Evolutionary conservation across 2,797 vertebrate genomes (phyloP).

Genomic region (Vespertilio murinus): DNA sequence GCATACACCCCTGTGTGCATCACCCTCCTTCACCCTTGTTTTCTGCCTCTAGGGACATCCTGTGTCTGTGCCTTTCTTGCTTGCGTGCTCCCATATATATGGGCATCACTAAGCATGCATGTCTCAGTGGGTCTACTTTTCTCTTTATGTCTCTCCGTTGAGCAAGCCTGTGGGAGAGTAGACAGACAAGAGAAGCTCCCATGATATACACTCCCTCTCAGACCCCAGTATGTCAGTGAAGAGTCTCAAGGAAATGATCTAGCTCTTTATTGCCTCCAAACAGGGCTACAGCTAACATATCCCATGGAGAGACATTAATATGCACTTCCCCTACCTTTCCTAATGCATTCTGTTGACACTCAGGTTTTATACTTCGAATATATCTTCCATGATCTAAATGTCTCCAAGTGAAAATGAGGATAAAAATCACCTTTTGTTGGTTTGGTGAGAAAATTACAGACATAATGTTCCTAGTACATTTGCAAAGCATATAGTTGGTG

Average conservation of each 20-base stretch:
- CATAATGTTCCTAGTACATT: neutral
- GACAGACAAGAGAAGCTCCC: neutral
- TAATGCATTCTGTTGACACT: neutral
- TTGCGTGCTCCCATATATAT: neutral
- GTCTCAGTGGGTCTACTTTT: neutral
- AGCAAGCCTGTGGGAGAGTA: neutral
- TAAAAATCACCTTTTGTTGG: neutral
- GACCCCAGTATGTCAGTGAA: neutral
- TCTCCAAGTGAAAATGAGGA: neutral
- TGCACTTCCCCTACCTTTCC: neutral
- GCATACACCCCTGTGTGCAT: neutral
- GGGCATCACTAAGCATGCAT: neutral
- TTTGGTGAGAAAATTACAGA: neutral
- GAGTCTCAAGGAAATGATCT: neutral
- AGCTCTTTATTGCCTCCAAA: neutral
- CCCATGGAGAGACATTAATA: neutral
- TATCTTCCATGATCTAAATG: neutral
- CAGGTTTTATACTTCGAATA: neutral
- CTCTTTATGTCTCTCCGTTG: neutral
- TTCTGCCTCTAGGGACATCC: neutral
- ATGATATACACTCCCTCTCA: neutral
- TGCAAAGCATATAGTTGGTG: neutral
- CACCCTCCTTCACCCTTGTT: neutral
- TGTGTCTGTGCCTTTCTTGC: neutral
- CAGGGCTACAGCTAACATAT: neutral